Percentiles rank a stretch among this genome's conserved stretches.
Evolutionary conservation across 2,113 vertebrate genomes (phyloP).

Genomic region (Protobothrops flavoviridis): DNA sequence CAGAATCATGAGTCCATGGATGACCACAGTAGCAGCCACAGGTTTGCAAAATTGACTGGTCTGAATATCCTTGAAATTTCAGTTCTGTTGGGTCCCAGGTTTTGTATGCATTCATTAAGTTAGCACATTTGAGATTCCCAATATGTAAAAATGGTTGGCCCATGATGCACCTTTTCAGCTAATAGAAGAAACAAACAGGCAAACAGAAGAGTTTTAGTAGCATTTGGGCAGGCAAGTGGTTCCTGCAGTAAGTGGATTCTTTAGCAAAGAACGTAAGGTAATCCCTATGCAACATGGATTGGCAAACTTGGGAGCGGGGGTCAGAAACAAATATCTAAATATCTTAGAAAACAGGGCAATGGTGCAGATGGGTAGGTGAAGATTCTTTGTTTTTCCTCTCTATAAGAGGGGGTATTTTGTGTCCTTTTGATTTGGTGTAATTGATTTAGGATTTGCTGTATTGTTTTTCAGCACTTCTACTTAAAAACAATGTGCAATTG

Average conservation of each 20-base stretch:
- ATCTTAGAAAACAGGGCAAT: too few species aligned
- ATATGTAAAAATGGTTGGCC: too few species aligned
- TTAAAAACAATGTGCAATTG: not conserved
- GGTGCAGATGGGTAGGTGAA: not conserved
- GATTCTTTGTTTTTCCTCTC: not conserved
- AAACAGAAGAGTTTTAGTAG: not conserved
- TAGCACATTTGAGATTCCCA: too few species aligned
- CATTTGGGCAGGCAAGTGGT: slow-evolving; percentile 44
- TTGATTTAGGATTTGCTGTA: not conserved
- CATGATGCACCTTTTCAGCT: too few species aligned
- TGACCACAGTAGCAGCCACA: too few species aligned
- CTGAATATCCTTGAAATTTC: too few species aligned
- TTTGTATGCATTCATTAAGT: too few species aligned
- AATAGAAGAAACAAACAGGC: not conserved
- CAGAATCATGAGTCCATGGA: too few species aligned
- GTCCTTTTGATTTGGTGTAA: not conserved
- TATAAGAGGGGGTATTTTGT: not conserved
- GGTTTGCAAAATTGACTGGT: too few species aligned
- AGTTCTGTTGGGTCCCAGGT: too few species aligned
- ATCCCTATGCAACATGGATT: slow-evolving; percentile 23
- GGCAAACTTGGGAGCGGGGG: not conserved
- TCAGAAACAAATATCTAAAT: too few species aligned
- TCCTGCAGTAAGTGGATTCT: slow-evolving; percentile 55
- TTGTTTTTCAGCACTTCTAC: not conserved
- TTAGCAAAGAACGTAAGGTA: slow-evolving; percentile 37